These are phyloP conservation scores for Globodera ellingtonae DNA, from an alignment of 1,140 invertebrate species.

Conservation along the genomic window DNA sequence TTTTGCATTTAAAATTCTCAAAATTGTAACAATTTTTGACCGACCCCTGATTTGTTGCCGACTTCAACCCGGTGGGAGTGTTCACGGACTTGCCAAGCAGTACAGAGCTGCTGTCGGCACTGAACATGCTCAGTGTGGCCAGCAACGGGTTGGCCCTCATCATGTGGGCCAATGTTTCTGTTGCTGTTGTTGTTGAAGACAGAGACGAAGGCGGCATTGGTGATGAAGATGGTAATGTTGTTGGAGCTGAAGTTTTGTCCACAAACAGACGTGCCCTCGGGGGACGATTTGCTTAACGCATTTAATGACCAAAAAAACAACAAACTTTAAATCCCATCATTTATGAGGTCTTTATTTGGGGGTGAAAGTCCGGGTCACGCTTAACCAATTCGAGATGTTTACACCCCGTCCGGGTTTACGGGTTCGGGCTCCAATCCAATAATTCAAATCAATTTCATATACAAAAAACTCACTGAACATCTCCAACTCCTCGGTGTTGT, in stretches of 20 bases:
- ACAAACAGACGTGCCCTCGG: not conserved
- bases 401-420: too few species aligned
- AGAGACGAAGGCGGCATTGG: not conserved
- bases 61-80: not conserved
- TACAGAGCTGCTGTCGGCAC: not conserved
- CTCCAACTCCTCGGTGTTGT: too few species aligned
- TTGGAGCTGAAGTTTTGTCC: not conserved
- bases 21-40: not conserved
- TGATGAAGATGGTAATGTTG: not conserved
- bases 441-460: too few species aligned
- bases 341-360: too few species aligned
- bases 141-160: conserved; percentile 7
- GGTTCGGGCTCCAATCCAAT: too few species aligned
- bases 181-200: not conserved
- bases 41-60: not conserved
- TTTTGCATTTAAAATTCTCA: not conserved
- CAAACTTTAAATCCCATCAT: too few species aligned
- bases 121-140: conserved; percentile 1
- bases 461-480: too few species aligned
- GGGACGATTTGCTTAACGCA: not conserved
- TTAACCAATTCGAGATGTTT: too few species aligned
- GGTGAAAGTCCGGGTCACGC: too few species aligned
- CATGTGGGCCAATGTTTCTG: not conserved
- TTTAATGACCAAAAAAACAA: too few species aligned
- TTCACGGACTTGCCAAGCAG: not conserved